Conservation (phyloP, 2,888 invertebrate species). For the Plebejus argus region DNA sequence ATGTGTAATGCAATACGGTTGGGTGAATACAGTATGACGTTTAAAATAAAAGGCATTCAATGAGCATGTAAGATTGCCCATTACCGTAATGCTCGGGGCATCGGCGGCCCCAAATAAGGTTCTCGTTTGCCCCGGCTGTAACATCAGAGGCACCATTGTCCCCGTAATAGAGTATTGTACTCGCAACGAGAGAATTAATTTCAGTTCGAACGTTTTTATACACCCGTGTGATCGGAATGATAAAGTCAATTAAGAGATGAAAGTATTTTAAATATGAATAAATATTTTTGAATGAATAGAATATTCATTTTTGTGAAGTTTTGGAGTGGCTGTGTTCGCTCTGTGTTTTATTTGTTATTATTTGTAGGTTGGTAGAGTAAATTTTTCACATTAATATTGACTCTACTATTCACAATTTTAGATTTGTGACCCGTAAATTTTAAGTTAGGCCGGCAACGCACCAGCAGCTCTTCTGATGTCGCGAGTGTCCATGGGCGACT, state of each 20-base stretch:
- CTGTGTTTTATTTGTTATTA: too few relatives aligned
- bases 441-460: too few relatives aligned
- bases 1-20: slow-evolving; percentile 33
- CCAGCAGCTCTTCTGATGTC: too few relatives aligned
- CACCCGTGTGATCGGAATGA: background rate
- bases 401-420: too few relatives aligned
- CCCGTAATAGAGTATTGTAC: slow-evolving; percentile 53
- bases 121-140: slow-evolving; percentile 33
- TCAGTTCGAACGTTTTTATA: slow-evolving; percentile 28
- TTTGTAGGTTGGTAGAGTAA: background rate
- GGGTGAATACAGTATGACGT: slow-evolving; percentile 50
- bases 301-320: background rate
- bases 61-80: slow-evolving; percentile 50
- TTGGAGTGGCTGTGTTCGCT: too few relatives aligned
- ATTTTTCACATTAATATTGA: background rate
- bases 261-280: background rate
- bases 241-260: slow-evolving; percentile 17
- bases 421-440: too few relatives aligned
- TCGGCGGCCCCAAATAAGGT: slow-evolving; percentile 36
- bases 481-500: too few relatives aligned
- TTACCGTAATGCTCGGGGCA: slow-evolving; percentile 37
- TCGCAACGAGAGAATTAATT: slow-evolving; percentile 50
- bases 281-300: slow-evolving; percentile 1
- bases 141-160: slow-evolving; percentile 38
- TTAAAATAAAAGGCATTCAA: slow-evolving; percentile 51